phyloP scores from a whole-genome alignment of 2,888 invertebrate genomes.

The Diplazon laetatorius region DNA sequence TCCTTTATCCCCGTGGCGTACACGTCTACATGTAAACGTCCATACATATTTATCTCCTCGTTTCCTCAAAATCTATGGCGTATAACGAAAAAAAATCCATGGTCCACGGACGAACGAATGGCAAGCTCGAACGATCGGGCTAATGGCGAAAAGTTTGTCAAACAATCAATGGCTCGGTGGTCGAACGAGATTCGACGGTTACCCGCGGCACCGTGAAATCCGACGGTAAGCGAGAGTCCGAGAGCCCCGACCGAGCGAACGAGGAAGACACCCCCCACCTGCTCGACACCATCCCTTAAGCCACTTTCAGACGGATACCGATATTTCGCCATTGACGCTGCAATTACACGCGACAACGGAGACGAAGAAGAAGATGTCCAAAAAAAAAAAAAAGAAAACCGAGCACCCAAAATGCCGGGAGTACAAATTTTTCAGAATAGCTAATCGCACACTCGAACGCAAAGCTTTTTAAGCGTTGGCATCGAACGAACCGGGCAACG shows the following conservation, averaged over 20 bases:
- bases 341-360: constrained; percentile 58
- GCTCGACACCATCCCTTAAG: constrained; percentile 17
- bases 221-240: constrained; percentile 26
- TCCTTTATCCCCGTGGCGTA: constrained; percentile 74
- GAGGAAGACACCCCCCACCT: constrained; percentile 44
- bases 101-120: constrained; percentile 13
- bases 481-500: too few species aligned
- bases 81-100: too few species aligned
- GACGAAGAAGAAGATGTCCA: constrained; percentile 33
- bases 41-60: constrained; percentile 35
- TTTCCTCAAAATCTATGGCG: too few species aligned
- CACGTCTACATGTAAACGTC: constrained; percentile 37
- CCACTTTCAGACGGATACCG: constrained; percentile 36
- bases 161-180: constrained; percentile 32
- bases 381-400: too few species aligned
- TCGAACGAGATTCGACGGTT: constrained; percentile 54
- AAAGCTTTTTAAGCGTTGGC: too few species aligned
- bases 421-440: too few species aligned
- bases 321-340: constrained; percentile 26
- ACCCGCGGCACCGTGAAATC: constrained; percentile 62
- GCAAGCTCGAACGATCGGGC: constrained; percentile 21
- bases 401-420: too few species aligned
- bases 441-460: too few species aligned
- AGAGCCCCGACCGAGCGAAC: constrained; percentile 24
- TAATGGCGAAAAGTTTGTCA: constrained; percentile 25